phyloP scores from a whole-genome alignment of 92 coral and sea anemone genomes.

The Epizoanthus scotinus region DNA sequence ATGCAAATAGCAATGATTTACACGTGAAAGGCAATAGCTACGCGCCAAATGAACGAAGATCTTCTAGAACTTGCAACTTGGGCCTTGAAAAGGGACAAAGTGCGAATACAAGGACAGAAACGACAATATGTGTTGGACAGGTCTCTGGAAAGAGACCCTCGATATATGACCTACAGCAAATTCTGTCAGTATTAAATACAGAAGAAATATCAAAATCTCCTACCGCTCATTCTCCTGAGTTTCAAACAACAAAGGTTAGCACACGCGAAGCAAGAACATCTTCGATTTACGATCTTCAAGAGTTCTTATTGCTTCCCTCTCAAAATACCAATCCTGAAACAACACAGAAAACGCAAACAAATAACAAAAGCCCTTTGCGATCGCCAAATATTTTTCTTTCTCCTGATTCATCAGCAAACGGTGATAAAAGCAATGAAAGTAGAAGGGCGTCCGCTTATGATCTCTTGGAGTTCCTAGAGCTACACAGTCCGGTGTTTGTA shows the following conservation, averaged over 20 bases:
- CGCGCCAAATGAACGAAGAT: constrained; percentile 45
- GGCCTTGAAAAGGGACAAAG: neutral
- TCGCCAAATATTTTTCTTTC: constrained; percentile 15
- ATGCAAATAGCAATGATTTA: constrained; percentile 29
- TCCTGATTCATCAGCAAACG: neutral
- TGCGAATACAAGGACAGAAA: neutral
- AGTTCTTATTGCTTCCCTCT: constrained; percentile 49
- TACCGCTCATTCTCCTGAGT: neutral
- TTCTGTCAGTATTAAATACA: constrained; percentile 57
- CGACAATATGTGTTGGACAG: constrained; percentile 7
- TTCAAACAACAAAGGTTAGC: constrained; percentile 1
- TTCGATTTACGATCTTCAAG: constrained; percentile 74
- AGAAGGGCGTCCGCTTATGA: constrained; percentile 76
- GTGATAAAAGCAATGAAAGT: constrained; percentile 19
- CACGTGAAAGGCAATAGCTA: constrained; percentile 73
- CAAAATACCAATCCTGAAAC: constrained; percentile 13
- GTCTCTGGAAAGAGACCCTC: constrained; percentile 59
- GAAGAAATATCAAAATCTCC: constrained; percentile 43
- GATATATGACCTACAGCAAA: constrained; percentile 73
- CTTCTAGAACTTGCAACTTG: neutral
- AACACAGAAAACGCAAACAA: constrained; percentile 35
- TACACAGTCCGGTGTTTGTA: constrained; percentile 30
- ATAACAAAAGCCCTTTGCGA: neutral
- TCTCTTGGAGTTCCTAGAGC: constrained; percentile 68
- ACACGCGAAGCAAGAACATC: constrained; percentile 37